phyloP scores from a whole-genome alignment of 2,113 vertebrate genomes.

The Empidonax alnorum region DNA sequence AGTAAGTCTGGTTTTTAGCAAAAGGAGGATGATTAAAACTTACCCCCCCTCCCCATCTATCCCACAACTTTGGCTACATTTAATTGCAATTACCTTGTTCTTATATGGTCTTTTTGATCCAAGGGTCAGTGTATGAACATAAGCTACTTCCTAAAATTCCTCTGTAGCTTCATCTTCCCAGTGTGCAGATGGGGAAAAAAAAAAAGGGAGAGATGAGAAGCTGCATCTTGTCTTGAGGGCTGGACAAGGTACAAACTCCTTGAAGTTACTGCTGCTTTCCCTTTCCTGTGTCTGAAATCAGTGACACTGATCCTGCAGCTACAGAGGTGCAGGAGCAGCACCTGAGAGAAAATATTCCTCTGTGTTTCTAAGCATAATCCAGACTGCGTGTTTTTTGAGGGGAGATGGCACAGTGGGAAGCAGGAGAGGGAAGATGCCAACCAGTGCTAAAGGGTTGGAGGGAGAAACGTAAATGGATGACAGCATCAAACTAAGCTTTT shows the following conservation, averaged over 20 bases:
- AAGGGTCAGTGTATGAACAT: neutral
- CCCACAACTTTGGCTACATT: neutral
- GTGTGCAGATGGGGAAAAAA: neutral
- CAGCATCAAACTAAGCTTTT: neutral
- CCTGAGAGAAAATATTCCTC: neutral
- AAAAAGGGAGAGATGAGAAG: neutral
- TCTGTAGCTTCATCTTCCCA: neutral
- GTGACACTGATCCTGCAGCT: neutral
- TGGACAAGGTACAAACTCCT: neutral
- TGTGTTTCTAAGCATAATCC: neutral
- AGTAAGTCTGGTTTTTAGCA: neutral
- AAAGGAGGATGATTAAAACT: neutral
- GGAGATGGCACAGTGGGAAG: neutral
- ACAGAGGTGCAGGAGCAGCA: neutral
- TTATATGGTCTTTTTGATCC: neutral
- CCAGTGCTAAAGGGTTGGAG: neutral
- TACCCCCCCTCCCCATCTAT: neutral
- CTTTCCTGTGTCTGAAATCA: neutral
- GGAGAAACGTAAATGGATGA: neutral
- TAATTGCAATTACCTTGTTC: neutral
- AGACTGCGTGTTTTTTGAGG: neutral
- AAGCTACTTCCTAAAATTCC: neutral
- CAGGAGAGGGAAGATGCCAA: neutral
- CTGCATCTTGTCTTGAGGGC: neutral
- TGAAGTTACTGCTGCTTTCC: neutral